A percentile compares a stretch with the other conserved stretches of the same genome.
Conservation (phyloP, 2,888 invertebrate genomes). For the Pseudoips prasinana region DNA sequence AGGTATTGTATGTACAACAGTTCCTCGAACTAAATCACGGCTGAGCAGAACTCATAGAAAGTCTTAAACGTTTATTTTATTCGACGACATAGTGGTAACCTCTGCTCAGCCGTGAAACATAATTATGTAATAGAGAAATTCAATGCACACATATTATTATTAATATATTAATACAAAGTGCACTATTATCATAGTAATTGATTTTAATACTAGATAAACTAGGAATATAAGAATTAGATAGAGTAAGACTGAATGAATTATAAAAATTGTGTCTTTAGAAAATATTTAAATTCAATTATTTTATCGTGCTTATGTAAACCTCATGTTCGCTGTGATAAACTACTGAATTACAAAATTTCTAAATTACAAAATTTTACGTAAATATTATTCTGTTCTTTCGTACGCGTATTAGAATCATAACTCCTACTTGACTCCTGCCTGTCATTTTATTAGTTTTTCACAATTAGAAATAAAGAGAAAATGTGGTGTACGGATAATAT, state of each 20-base stretch:
- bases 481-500: conserved; percentile 16
- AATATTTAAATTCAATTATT: conserved; percentile 39
- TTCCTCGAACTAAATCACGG: conserved; percentile 62
- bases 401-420: conserved; percentile 9
- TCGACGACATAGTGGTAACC: conserved; percentile 12
- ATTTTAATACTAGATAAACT: conserved; percentile 42
- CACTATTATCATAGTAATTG: conserved; percentile 65
- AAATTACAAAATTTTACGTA: conserved; percentile 20
- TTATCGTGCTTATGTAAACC: conserved; percentile 55
- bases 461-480: conserved; percentile 5
- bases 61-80: conserved; percentile 23
- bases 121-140: conserved; percentile 41
- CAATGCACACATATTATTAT: conserved; percentile 62
- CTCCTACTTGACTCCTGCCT: conserved; percentile 31
- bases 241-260: conserved; percentile 73
- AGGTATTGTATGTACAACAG: conserved; percentile 58
- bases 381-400: conserved; percentile 9
- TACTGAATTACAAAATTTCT: conserved; percentile 32
- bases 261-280: conserved; percentile 50
- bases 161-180: conserved; percentile 60
- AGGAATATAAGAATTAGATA: conserved; percentile 47
- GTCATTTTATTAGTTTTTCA: conserved; percentile 14
- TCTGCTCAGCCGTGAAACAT: conserved; percentile 52
- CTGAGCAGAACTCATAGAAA: conserved; percentile 42
- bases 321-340: conserved; percentile 68